Base-by-base conservation (phyloP, 2,797 vertebrate species). In the Monodelphis domestica region DNA sequence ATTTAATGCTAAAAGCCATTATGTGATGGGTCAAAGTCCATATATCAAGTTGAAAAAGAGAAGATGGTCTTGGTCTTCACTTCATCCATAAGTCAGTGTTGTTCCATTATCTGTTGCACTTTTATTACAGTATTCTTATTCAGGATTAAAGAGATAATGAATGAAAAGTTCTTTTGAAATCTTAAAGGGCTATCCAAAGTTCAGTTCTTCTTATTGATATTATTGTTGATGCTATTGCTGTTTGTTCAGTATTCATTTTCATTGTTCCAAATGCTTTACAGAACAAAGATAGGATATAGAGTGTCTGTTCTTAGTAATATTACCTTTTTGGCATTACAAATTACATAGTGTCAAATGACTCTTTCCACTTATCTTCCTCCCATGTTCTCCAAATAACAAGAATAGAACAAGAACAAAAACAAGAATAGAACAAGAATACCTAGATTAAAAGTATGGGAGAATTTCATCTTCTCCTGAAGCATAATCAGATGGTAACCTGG, bases 21-120 rank as follows among this genome's bases (percentile, higher is more conserved):
- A n/a, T 91, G 24, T 92, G 94, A 89, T 88, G 94, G 95, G 91
- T 63, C 94, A 97, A 95, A 97, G 91, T 53, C 84, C 92, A 84
- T 90, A 52, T 93, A 12, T 90, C 94, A 95, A 94, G 50, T 94
- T 94, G 90, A 94, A 95, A 96, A 95, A 91, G 91, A n/a, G 70
- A 94, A 7, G 29, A 89, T 88, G 94, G 12, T 90, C 55, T 90
- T 4, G 1, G n/a, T 95, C 70, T 70, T 92, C 9, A 30, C 54
- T 91, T 45, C 55, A 91, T 59, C 55, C 28, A 55, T 94, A 33
- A 92, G 21, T 87, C 89, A 92, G 38, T 54, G 91, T 89, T 63
- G 63, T 96, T 95, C 91, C 52, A 55, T 30, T 89, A 54, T 70
- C 45, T 89, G 21, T 10, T 78, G 38, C 50, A 50, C 38, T 50